Base-by-base conservation (phyloP, 2,797 vertebrate species). In the Pseudotriccus pelzelni region DNA sequence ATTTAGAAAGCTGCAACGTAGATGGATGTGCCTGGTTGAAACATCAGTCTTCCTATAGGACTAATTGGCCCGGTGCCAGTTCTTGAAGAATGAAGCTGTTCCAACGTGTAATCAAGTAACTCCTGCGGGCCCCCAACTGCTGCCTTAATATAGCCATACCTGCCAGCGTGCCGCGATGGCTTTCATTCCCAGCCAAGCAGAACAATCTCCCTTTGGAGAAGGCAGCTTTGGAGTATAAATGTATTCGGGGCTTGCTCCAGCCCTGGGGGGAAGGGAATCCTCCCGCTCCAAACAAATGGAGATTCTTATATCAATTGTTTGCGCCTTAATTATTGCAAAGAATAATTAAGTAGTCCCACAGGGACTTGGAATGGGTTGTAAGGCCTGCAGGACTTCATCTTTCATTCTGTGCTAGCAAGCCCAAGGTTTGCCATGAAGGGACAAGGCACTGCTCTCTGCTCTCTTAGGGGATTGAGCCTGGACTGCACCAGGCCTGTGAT, bases 61-160 rank as follows among this genome's bases (percentile, higher is more conserved):
- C 93, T 96, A 94, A 96, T 94, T 97, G 97, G 94, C 93, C 84
- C 43, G 22, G 9, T 79, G 96, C 97, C 96, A 94, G 81, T 36
- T 73, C 21, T 72, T 95, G 94, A 90, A 66, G 96, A 92, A 96
- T 93, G 96, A 96, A 96, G 92, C 95, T 96, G 94, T 96, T 97
- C 84, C 93, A 96, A 91, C 41, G 30, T 96, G 95, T 94, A 95
- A 97, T 96, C 95, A 96, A 96, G 90, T 88, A 94, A 76, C 88
- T 97, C 96, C 96, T 90, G 91, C 88, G 88, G 95, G 92, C 79
- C 89, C 94, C 92, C 94, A 80, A 43, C 64, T 90, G 88, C 89
- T 94, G 86, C 95, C 86, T 95, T 90, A 92, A 91, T 83, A 59
- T 56, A 96, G 96, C 92, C 84, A 47, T 96, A 97, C 95, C 97